Evolutionary conservation across 2,888 invertebrate genomes (phyloP), one percentile per base, ranked within the genome.

Genomic region (Bugulina stolonifera): DNA sequence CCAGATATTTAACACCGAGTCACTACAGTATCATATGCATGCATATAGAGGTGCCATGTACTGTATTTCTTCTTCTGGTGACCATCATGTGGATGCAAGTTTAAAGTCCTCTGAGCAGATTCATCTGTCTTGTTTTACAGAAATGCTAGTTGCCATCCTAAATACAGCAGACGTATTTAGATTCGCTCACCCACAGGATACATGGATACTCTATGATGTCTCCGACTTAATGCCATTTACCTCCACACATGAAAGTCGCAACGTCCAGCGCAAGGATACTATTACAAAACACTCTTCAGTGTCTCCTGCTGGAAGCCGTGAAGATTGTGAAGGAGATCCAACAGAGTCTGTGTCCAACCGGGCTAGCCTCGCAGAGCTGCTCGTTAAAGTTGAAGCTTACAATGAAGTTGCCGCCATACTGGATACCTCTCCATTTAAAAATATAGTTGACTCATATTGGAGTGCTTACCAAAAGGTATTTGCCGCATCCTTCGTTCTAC

Each of bases 61-160:
- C n/a, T n/a, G n/a, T n/a, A n/a, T n/a, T n/a, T n/a, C n/a, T n/a
- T n/a, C n/a, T n/a, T n/a, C n/a, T n/a, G n/a, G n/a, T n/a, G n/a
- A n/a, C n/a, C n/a, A n/a, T n/a, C n/a, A n/a, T n/a, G n/a, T n/a
- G n/a, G n/a, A n/a, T n/a, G n/a, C n/a, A n/a, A n/a, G n/a, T n/a
- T n/a, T n/a, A n/a, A n/a, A n/a, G n/a, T n/a, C n/a, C n/a, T n/a
- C n/a, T n/a, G n/a, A n/a, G n/a, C n/a, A n/a, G n/a, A n/a, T n/a
- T n/a, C n/a, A n/a, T n/a, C n/a, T n/a, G n/a, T n/a, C n/a, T n/a
- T n/a, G n/a, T n/a, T 43, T 64, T 64, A n/a, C 32, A 64, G 64
- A 78, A 27, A 75, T 82, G 5, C 73, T 83, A 1, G 74, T 77
- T 18, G 75, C 75, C 2, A 75, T 82, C 2, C 72, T 82, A 55